phyloP scores from a whole-genome alignment of 2,888 invertebrate genomes.

The Zygogramma bicolorata region DNA sequence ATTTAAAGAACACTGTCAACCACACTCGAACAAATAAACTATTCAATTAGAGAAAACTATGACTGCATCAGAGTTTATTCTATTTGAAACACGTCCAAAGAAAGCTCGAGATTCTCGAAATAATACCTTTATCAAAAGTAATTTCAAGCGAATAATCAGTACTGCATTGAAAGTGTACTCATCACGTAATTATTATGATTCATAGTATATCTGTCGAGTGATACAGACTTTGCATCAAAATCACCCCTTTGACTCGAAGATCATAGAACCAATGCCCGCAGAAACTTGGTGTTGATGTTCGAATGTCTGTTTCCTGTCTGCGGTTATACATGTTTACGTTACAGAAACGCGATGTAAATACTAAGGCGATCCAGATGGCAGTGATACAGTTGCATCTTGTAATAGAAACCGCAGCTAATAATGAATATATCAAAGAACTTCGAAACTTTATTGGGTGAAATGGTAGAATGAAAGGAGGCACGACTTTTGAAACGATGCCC shows the following conservation, averaged over 20 bases:
- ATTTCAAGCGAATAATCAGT: no score
- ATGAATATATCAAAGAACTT: background rate
- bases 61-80: no score
- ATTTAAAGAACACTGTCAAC: no score
- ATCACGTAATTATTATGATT: no score
- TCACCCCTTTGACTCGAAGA: background rate
- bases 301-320: conserved; percentile 10
- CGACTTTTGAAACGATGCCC: background rate
- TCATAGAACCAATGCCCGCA: background rate
- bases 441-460: background rate
- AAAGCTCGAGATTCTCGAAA: no score
- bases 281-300: background rate
- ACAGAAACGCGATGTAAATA: background rate
- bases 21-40: no score
- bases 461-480: background rate
- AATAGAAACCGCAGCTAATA: background rate
- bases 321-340: background rate
- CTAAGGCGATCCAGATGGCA: conserved; percentile 1
- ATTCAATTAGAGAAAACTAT: no score
- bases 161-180: no score
- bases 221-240: background rate
- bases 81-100: no score
- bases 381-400: background rate
- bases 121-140: no score
- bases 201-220: no score